Conservation (phyloP, 2,888 invertebrate species). For the Caenorhabditis drosophilae region DNA sequence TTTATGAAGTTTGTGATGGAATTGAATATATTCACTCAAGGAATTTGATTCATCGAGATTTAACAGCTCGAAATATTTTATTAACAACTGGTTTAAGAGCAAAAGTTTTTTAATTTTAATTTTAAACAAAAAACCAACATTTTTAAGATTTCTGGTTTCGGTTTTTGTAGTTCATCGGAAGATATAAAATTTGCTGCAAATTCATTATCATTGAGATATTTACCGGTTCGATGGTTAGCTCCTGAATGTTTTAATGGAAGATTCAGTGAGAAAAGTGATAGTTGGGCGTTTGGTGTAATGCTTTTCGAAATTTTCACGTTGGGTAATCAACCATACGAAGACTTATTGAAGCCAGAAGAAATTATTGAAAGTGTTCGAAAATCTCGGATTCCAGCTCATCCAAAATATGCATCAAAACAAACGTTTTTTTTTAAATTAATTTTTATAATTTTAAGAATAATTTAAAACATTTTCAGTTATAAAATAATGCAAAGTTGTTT, state of each 20-base stretch:
- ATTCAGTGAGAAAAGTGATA: slow-evolving; percentile 49
- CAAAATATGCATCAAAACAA: slow-evolving; percentile 50
- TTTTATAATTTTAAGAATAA: not conserved
- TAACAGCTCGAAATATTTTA: slow-evolving; percentile 53
- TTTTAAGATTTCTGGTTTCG: slow-evolving; percentile 57
- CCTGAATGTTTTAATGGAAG: slow-evolving; percentile 54
- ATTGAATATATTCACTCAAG: slow-evolving; percentile 54
- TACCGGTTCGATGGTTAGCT: slow-evolving; percentile 55
- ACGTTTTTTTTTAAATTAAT: slow-evolving; percentile 23
- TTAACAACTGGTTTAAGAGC: slow-evolving; percentile 54
- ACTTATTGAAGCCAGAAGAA: slow-evolving; percentile 45
- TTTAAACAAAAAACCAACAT: too few relatives aligned
- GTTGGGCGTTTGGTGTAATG: slow-evolving; percentile 54
- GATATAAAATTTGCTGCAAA: slow-evolving; percentile 46
- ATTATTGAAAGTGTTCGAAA: slow-evolving; percentile 45
- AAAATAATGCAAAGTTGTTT: slow-evolving; percentile 51
- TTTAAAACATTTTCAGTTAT: slow-evolving; percentile 41
- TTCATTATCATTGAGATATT: slow-evolving; percentile 35
- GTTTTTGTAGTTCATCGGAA: slow-evolving; percentile 50
- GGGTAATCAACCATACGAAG: slow-evolving; percentile 51
- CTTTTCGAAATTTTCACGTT: slow-evolving; percentile 54
- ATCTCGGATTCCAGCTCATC: slow-evolving; percentile 43
- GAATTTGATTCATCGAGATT: slow-evolving; percentile 52
- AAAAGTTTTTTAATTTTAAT: too few relatives aligned
- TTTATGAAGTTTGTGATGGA: slow-evolving; percentile 52